phyloP scores from a whole-genome alignment of 2,888 invertebrate species.

The Ommatoiulus sabulosus region DNA sequence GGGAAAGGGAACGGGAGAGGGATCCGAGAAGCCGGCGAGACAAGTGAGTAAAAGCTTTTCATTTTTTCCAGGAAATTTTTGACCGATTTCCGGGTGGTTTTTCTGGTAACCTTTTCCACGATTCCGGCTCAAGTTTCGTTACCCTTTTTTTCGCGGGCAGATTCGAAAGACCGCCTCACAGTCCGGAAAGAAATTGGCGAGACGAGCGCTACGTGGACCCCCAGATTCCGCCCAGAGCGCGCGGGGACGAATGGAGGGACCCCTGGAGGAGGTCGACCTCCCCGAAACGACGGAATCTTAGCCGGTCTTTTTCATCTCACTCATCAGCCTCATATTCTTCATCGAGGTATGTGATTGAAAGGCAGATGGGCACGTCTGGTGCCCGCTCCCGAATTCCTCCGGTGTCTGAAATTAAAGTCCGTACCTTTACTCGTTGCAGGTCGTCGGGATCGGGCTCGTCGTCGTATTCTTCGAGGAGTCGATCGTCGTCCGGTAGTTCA shows the following conservation, averaged over 20 bases:
- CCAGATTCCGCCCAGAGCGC: constrained; percentile 62
- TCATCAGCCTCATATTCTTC: constrained; percentile 59
- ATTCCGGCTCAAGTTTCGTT: neutral
- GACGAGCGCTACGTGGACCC: constrained; percentile 56
- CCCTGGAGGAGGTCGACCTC: constrained; percentile 76
- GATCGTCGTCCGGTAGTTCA: constrained; percentile 60
- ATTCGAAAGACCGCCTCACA: constrained; percentile 54
- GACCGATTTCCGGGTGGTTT: too few relatives aligned
- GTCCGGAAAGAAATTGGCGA: constrained; percentile 57
- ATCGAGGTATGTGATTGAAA: too few relatives aligned
- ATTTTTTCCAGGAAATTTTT: neutral
- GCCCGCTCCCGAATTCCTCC: too few relatives aligned
- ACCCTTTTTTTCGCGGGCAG: neutral
- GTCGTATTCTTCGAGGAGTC: constrained; percentile 60
- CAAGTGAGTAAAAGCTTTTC: constrained; percentile 42
- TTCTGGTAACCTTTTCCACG: too few relatives aligned
- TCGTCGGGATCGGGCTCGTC: constrained; percentile 58
- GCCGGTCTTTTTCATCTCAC: constrained; percentile 59
- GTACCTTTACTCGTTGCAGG: constrained; percentile 54
- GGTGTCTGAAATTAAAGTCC: too few relatives aligned
- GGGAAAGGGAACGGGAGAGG: constrained; percentile 54
- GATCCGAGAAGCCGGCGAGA: constrained; percentile 54
- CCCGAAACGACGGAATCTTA: constrained; percentile 57
- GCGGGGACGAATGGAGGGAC: constrained; percentile 93
- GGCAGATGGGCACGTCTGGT: too few relatives aligned